Conservation (phyloP, 2,113 vertebrate species). For the Microcebus murinus region DNA sequence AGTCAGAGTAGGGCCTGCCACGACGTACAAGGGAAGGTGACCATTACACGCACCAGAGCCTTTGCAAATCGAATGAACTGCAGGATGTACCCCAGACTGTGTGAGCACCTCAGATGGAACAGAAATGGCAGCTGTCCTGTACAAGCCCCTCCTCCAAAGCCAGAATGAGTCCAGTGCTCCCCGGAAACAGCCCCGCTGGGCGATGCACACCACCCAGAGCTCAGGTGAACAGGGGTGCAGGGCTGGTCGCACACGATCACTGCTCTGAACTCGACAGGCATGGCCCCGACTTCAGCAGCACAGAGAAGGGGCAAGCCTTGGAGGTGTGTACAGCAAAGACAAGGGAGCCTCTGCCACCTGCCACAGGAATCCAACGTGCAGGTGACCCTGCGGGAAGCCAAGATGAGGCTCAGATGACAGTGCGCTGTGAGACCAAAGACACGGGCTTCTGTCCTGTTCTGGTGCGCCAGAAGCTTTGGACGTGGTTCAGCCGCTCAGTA, state of each 20-base stretch:
- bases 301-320: not conserved
- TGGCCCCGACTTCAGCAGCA: not conserved
- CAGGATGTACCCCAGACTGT: not conserved
- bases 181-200: rapidly evolving
- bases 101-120: not conserved
- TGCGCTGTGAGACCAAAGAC: rapidly evolving
- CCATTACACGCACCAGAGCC: not conserved
- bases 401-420: not conserved
- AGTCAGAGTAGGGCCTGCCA: not conserved
- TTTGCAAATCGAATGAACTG: not conserved
- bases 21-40: rapidly evolving
- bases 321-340: not conserved
- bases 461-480: rapidly evolving
- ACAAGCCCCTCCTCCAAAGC: not conserved
- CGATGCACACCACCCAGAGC: not conserved
- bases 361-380: not conserved
- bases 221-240: not conserved
- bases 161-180: not conserved
- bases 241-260: not conserved
- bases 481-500: too few relatives aligned
- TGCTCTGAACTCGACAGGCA: not conserved
- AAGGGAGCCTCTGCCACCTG: not conserved
- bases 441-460: not conserved
- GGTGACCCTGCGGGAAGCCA: not conserved
- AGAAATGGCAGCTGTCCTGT: not conserved